Percentiles rank a stretch among this genome's conserved stretches.
Evolutionary conservation across 1,140 invertebrate species (phyloP).

Genomic region (Eufriesea mexicana): DNA sequence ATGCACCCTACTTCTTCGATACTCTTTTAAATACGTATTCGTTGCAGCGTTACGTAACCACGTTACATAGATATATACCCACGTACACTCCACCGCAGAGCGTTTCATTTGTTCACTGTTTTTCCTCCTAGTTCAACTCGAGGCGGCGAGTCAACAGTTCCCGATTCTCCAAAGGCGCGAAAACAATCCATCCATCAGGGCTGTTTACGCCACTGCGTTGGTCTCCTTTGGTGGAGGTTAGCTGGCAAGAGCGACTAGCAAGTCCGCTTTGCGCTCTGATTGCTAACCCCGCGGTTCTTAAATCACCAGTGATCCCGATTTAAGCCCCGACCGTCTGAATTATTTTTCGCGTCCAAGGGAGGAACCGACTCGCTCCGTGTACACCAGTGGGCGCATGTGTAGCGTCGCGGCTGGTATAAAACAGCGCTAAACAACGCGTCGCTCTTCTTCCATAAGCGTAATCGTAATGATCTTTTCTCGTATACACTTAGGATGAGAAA

Average conservation of each 20-base stretch:
- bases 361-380: neutral
- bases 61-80: neutral
- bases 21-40: neutral
- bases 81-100: neutral
- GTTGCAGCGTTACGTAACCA: neutral
- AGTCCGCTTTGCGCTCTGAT: slow-evolving; percentile 59
- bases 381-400: neutral
- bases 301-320: slow-evolving; percentile 45
- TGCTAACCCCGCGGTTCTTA: slow-evolving; percentile 59
- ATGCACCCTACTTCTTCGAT: neutral
- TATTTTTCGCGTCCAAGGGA: slow-evolving; percentile 10
- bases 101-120: slow-evolving; percentile 4
- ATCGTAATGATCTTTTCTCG: neutral
- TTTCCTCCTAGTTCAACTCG: slow-evolving; percentile 2
- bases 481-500: neutral
- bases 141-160: slow-evolving; percentile 63
- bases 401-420: neutral
- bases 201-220: slow-evolving; percentile 67
- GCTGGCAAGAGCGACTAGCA: slow-evolving; percentile 22
- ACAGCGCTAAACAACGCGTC: neutral
- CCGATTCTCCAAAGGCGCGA: slow-evolving; percentile 69
- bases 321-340: slow-evolving; percentile 10
- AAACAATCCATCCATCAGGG: slow-evolving; percentile 76
- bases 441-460: neutral
- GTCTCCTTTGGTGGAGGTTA: slow-evolving; percentile 37